Evolutionary conservation across 2,888 invertebrate species (phyloP).

Genomic region (Microctonus aethiopoides): DNA sequence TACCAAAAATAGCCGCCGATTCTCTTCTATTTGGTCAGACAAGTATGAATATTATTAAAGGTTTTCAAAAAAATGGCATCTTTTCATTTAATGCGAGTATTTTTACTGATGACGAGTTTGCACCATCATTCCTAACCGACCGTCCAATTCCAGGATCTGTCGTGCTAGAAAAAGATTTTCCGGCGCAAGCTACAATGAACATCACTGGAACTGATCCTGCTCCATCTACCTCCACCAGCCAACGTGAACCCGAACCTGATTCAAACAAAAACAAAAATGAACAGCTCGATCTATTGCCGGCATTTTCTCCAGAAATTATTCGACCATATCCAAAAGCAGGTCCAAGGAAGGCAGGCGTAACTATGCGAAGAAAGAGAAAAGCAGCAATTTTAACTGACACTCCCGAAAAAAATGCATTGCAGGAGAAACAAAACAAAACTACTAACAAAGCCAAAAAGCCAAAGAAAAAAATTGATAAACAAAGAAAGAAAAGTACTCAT

Average conservation of each 20-base stretch:
- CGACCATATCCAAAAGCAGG: slow-evolving; percentile 30
- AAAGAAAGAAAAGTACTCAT: slow-evolving; percentile 3
- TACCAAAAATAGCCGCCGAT: slow-evolving; percentile 56
- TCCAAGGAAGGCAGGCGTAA: slow-evolving; percentile 22
- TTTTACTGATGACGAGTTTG: slow-evolving; percentile 25
- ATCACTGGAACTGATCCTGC: slow-evolving; percentile 47
- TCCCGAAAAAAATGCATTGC: slow-evolving; percentile 21
- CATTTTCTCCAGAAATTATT: slow-evolving; percentile 26
- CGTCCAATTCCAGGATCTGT: neutral
- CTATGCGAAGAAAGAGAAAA: slow-evolving; percentile 26
- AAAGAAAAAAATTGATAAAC: slow-evolving; percentile 1
- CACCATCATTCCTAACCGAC: slow-evolving; percentile 18
- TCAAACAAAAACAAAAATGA: slow-evolving; percentile 56
- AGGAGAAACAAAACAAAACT: slow-evolving; percentile 23
- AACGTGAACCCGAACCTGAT: slow-evolving; percentile 50
- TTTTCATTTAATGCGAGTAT: slow-evolving; percentile 23
- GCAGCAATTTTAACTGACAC: slow-evolving; percentile 24
- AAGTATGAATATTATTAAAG: slow-evolving; percentile 10
- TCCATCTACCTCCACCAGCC: neutral
- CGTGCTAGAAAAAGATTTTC: too few relatives aligned
- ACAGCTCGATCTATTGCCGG: slow-evolving; percentile 52
- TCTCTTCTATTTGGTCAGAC: slow-evolving; percentile 51
- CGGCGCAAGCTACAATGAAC: too few relatives aligned
- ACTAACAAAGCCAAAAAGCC: slow-evolving; percentile 13
- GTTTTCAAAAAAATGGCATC: slow-evolving; percentile 24